Percentiles rank a stretch among this genome's conserved stretches.
Evolutionary conservation across 2,797 vertebrate genomes (phyloP).

Genomic region (Betta splendens): DNA sequence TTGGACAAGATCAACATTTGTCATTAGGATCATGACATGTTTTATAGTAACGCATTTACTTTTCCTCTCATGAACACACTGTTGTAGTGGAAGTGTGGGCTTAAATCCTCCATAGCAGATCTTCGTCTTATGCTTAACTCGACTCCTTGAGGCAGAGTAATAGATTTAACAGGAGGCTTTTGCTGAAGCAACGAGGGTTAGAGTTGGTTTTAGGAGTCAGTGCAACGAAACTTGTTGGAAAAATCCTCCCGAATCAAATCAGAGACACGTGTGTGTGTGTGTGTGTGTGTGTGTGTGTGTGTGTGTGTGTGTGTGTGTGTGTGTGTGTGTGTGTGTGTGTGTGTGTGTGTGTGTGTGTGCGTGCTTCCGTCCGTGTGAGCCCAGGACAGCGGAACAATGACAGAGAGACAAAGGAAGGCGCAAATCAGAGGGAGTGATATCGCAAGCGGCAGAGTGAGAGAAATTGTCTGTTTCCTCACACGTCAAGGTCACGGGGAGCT

Average conservation of each 20-base stretch:
- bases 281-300: too few species aligned
- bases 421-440: slow-evolving; percentile 33
- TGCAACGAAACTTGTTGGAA: slow-evolving; percentile 15
- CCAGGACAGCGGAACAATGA: slow-evolving; percentile 31
- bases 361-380: slow-evolving; percentile 15
- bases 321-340: neutral
- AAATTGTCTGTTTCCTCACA: slow-evolving; percentile 56
- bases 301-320: neutral
- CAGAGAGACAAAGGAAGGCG: slow-evolving; percentile 26
- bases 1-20: too few species aligned
- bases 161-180: neutral
- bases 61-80: too few species aligned
- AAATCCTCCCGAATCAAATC: slow-evolving; percentile 4
- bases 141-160: too few species aligned
- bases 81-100: neutral
- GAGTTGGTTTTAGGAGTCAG: slow-evolving; percentile 2
- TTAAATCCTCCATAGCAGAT: too few species aligned
- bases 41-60: too few species aligned
- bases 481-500: slow-evolving; percentile 63
- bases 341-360: neutral
- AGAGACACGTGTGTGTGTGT: too few species aligned
- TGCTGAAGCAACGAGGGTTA: neutral
- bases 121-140: too few species aligned
- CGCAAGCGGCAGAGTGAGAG: slow-evolving; percentile 40
- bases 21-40: too few species aligned